phyloP scores from a whole-genome alignment of 2,797 vertebrate species.

The Morelia viridis region DNA sequence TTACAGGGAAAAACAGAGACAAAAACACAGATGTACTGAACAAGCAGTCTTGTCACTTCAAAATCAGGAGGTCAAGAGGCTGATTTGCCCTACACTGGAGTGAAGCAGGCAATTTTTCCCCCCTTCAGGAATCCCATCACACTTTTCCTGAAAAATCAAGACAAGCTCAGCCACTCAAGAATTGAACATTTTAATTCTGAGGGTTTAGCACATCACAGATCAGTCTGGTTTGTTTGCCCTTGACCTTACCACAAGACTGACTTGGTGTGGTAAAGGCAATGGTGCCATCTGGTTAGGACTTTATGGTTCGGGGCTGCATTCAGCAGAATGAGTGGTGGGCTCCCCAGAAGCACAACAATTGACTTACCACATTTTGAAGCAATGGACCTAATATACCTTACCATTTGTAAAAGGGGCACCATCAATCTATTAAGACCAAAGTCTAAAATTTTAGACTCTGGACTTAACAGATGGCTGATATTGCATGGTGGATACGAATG shows the following conservation, averaged over 20 bases:
- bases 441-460: neutral
- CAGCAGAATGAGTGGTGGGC: neutral
- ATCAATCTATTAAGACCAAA: neutral
- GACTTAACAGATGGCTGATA: too few relatives aligned
- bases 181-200: neutral
- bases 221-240: neutral
- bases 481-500: neutral
- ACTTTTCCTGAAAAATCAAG: conserved; percentile 44
- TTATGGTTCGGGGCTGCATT: neutral
- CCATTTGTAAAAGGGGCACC: neutral
- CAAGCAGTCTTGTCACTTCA: conserved; percentile 65
- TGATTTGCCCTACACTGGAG: conserved; percentile 63
- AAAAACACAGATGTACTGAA: conserved; percentile 62
- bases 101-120: conserved; percentile 46
- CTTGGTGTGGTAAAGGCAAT: neutral
- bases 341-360: neutral
- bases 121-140: conserved; percentile 46
- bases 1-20: conserved; percentile 63
- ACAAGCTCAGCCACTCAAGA: conserved; percentile 23
- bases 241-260: neutral
- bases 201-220: conserved; percentile 24
- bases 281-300: neutral
- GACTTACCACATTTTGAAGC: neutral
- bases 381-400: neutral
- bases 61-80: conserved; percentile 67